Conservation (phyloP, 30 jellyfish, hydroid and myxozoan genomes). For the Aurelia sp. region DNA sequence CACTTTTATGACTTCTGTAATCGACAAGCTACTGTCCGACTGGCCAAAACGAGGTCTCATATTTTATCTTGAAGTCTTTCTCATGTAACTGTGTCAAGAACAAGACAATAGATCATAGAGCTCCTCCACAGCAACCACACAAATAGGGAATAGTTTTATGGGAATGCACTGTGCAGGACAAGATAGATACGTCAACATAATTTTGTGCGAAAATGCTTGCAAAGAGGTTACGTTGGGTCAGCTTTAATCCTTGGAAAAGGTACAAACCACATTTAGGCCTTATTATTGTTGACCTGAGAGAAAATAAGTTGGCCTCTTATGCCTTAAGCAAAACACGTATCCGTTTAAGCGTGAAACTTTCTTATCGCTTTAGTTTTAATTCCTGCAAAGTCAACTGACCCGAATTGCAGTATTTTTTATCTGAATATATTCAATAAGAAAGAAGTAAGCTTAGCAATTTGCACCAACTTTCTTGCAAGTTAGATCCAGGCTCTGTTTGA, state of each 20-base stretch:
- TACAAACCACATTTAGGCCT: slow-evolving; percentile 13
- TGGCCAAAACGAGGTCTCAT: too few relatives aligned
- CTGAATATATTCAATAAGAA: not conserved
- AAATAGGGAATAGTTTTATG: too few relatives aligned
- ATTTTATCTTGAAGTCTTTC: too few relatives aligned
- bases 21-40: too few relatives aligned
- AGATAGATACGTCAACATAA: too few relatives aligned
- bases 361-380: slow-evolving; percentile 25
- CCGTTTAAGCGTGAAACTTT: slow-evolving; percentile 22
- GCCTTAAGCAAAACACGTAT: slow-evolving; percentile 24
- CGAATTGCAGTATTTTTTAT: slow-evolving; percentile 17
- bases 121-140: too few relatives aligned
- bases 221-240: too few relatives aligned
- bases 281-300: slow-evolving; percentile 35
- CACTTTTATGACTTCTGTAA: too few relatives aligned
- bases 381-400: slow-evolving; percentile 62
- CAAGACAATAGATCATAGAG: too few relatives aligned
- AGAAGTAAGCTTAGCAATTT: slow-evolving; percentile 11
- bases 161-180: too few relatives aligned
- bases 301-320: slow-evolving; percentile 3
- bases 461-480: not conserved
- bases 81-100: too few relatives aligned
- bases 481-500: slow-evolving; percentile 7
- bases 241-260: not conserved
- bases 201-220: too few relatives aligned